phyloP scores from a whole-genome alignment of 2,888 invertebrate genomes.

The Agonum fuliginosum region DNA sequence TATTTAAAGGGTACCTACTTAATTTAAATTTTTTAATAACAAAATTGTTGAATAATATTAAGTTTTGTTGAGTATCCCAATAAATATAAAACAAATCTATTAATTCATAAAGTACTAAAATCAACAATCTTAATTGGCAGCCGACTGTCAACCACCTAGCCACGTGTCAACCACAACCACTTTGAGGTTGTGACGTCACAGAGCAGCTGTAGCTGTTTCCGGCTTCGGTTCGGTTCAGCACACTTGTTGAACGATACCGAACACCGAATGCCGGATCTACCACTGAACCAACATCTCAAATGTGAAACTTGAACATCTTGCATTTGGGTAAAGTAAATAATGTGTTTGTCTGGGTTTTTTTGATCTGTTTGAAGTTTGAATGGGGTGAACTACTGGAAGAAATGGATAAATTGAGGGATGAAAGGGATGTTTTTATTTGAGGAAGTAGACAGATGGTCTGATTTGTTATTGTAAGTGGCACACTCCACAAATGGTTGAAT shows the following conservation, averaged over 20 bases:
- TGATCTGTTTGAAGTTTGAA: slow-evolving; percentile 8
- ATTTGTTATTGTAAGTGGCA: too few species aligned
- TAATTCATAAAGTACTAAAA: background rate
- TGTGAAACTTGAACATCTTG: slow-evolving; percentile 19
- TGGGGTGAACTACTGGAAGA: too few species aligned
- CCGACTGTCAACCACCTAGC: background rate
- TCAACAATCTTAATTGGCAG: background rate
- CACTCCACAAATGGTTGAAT: too few species aligned
- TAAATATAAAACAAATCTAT: too few species aligned
- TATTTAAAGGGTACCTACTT: too few species aligned
- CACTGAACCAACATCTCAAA: background rate
- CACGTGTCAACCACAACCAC: slow-evolving; percentile 8
- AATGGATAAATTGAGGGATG: too few species aligned
- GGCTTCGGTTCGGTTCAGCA: background rate
- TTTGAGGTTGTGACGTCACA: slow-evolving; percentile 6
- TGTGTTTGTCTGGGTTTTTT: background rate
- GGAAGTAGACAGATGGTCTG: too few species aligned
- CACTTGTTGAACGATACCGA: slow-evolving; percentile 34
- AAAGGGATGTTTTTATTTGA: too few species aligned
- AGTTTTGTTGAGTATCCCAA: too few species aligned
- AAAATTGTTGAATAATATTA: too few species aligned
- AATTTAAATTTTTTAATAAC: too few species aligned
- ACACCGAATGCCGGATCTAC: background rate
- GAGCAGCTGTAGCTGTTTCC: slow-evolving; percentile 10
- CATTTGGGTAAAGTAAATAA: slow-evolving; percentile 4